A percentile compares a stretch with the other conserved stretches of the same genome.
phyloP scores from a whole-genome alignment of 2,888 invertebrate genomes.

The Siphonodentalium dalli region DNA sequence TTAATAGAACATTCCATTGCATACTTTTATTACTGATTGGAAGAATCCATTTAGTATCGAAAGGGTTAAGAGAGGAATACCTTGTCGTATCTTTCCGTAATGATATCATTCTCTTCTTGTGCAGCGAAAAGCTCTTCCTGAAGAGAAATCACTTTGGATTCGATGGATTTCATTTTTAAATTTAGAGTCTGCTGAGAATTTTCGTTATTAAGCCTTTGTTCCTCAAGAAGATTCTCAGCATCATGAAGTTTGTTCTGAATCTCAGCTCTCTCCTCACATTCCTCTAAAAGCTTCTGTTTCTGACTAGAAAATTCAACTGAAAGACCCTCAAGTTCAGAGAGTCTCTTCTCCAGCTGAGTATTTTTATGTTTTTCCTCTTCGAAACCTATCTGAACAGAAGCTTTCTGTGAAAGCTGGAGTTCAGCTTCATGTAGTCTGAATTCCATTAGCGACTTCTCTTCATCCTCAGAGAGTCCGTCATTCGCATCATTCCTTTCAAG shows the following conservation, averaged over 20 bases:
- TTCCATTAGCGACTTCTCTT: constrained; percentile 27
- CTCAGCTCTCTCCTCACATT: constrained; percentile 24
- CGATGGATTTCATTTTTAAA: constrained; percentile 42
- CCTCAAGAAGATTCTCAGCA: constrained; percentile 48
- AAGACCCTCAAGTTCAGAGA: constrained; percentile 35
- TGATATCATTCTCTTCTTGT: constrained; percentile 45
- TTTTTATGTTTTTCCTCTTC: constrained; percentile 23
- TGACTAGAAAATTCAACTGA: no score
- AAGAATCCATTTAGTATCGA: no score
- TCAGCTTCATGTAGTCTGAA: constrained; percentile 33
- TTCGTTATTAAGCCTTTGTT: constrained; percentile 45
- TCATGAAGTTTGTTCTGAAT: constrained; percentile 42
- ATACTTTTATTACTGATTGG: no score
- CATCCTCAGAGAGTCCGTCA: constrained; percentile 32
- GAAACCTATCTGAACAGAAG: constrained; percentile 27
- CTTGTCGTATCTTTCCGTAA: constrained; percentile 46
- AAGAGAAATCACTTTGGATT: constrained; percentile 41
- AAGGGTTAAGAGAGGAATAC: no score
- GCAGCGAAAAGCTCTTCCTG: constrained; percentile 51
- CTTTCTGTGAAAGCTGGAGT: constrained; percentile 30
- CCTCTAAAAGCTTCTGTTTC: constrained; percentile 17
- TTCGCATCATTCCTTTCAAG: constrained; percentile 28
- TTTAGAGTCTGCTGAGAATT: constrained; percentile 40
- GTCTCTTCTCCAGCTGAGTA: constrained; percentile 25
- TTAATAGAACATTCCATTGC: no score